A percentile compares a stretch with the other conserved stretches of the same genome.
phyloP scores from a whole-genome alignment of 2,113 vertebrate species.

The Gymnarchus niloticus region DNA sequence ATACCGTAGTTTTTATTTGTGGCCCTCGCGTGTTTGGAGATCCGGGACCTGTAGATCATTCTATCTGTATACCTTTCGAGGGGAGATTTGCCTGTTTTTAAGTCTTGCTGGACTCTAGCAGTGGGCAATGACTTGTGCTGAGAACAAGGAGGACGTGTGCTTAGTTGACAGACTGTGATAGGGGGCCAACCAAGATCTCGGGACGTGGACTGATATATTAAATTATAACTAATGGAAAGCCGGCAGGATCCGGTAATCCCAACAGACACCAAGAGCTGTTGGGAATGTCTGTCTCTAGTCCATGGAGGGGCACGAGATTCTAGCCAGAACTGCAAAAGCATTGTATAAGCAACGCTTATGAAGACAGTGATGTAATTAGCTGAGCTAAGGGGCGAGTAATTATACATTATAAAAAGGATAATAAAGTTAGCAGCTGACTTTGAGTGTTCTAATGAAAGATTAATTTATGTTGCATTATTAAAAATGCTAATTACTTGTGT shows the following conservation, averaged over 20 bases:
- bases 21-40: background rate
- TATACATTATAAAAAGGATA: conserved; percentile 35
- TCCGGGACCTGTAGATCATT: background rate
- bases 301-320: conserved; percentile 30
- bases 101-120: background rate
- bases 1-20: background rate
- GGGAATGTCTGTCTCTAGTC: conserved; percentile 15
- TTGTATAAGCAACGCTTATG: conserved; percentile 37
- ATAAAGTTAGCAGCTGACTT: conserved; percentile 37
- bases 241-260: background rate
- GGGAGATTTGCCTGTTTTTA: background rate
- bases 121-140: background rate
- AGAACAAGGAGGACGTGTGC: background rate
- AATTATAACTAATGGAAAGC: conserved; percentile 9
- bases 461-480: conserved; percentile 37
- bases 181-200: background rate
- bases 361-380: conserved; percentile 37
- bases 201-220: background rate
- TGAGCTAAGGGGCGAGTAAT: conserved; percentile 39
- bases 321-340: conserved; percentile 25
- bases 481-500: conserved; percentile 31
- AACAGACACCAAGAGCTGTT: conserved; percentile 9
- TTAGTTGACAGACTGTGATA: background rate
- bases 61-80: background rate
- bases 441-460: conserved; percentile 41